Evolutionary conservation across 2,113 vertebrate species (phyloP), one percentile per base, ranked within the genome.

Genomic region (Caretta caretta): DNA sequence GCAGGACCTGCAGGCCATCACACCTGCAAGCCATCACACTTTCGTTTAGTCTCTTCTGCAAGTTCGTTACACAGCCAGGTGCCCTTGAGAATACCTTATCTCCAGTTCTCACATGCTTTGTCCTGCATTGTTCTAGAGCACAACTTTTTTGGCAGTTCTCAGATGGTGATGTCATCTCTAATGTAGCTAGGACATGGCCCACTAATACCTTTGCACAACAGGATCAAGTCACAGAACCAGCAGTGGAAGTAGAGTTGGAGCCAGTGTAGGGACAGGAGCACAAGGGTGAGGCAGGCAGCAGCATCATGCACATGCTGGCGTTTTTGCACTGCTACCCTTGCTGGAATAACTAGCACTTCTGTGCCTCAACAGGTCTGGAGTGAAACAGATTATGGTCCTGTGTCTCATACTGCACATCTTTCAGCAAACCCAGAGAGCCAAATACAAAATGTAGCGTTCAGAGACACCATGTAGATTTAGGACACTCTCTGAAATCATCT

Each of bases 391-490:
- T 82, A 22, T 80, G 80, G 48, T 51, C 82, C 57, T 48, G 57
- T 2, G 19, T 19, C 79, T 86, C 62, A 49, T 88, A 82, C 65
- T 1, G 0, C 5, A 1, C 0, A 3, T 10, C 48, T 75, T 84
- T 65, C 69, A 54, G n/a, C 3, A 7, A 59, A 62, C 54, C 54
- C 75, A 78, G 83, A 12, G 38, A 94, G 84, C 48, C 42, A 78
- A 48, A 76, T 25, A 25, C 42, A 90, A 31, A 94, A 82, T 0
- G 2, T 5, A 54, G 56, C 35, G 4, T 8, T 56, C 1, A 27
- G 51, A 82, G 86, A 17, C 25, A 79, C 56, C 62, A 3, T 0
- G 19, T 29, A 89, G 88, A 57, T 80, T 89, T 49, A 53, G 69
- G 54, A 82, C 56, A 86, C 38, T 8, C 38, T 11, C 11, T 13